phyloP scores from a whole-genome alignment of 2,113 vertebrate genomes.

The Anas platyrhynchos region DNA sequence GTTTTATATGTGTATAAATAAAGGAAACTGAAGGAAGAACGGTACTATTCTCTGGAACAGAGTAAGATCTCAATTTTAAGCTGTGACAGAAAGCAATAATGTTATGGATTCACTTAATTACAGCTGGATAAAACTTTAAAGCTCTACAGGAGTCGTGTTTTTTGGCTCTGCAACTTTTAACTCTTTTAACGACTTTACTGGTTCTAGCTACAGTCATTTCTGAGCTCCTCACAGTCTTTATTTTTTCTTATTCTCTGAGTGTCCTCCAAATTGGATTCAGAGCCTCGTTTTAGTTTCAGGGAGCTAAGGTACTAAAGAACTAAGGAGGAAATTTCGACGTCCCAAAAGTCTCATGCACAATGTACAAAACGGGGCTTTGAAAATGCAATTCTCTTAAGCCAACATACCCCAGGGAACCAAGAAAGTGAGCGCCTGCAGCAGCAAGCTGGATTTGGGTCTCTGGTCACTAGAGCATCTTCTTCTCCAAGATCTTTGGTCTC shows the following conservation, averaged over 20 bases:
- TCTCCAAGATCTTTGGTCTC: neutral
- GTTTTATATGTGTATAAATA: slow-evolving; percentile 18
- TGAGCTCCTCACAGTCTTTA: neutral
- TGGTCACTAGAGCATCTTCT: neutral
- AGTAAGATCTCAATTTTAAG: slow-evolving; percentile 22
- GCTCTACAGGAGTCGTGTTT: neutral
- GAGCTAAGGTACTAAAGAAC: neutral
- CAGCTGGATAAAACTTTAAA: slow-evolving; percentile 34
- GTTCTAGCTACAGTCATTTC: neutral
- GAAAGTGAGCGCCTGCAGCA: neutral
- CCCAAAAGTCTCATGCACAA: neutral
- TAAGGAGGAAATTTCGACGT: neutral
- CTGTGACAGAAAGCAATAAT: slow-evolving; percentile 28
- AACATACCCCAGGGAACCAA: neutral
- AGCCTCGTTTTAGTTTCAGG: neutral
- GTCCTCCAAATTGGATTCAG: neutral
- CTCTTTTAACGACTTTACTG: neutral
- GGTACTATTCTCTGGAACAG: neutral
- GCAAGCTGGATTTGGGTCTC: neutral
- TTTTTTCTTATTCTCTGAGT: neutral
- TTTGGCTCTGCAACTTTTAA: slow-evolving; percentile 12
- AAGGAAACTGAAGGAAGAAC: slow-evolving; percentile 24
- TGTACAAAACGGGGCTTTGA: rapidly evolving
- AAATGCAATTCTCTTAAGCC: neutral
- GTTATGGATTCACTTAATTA: slow-evolving; percentile 50